phyloP scores from a whole-genome alignment of 2,888 invertebrate genomes.

The Cyaniris semiargus region DNA sequence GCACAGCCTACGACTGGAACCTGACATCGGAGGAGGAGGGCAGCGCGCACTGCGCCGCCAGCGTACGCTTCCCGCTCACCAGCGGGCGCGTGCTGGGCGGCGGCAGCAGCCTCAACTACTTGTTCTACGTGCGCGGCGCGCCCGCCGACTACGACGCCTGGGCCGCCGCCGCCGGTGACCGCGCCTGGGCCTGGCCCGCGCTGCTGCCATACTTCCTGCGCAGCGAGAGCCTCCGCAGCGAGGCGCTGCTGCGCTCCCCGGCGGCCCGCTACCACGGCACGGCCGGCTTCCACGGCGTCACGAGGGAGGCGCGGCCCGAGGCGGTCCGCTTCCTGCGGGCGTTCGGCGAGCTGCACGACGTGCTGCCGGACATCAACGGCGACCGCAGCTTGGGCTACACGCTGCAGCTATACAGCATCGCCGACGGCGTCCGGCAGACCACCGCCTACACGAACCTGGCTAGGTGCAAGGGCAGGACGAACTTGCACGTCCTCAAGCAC shows the following conservation, averaged over 20 bases:
- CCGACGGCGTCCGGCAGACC: constrained; percentile 49
- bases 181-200: constrained; percentile 44
- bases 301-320: constrained; percentile 39
- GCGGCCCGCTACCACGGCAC: constrained; percentile 45
- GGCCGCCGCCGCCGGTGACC: constrained; percentile 44
- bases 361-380: constrained; percentile 51
- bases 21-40: constrained; percentile 41
- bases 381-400: constrained; percentile 51
- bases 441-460: constrained; percentile 49
- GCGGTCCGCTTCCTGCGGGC: constrained; percentile 47
- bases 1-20: constrained; percentile 43
- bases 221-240: constrained; percentile 45
- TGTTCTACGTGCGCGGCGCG: constrained; percentile 46
- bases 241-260: constrained; percentile 39
- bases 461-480: constrained; percentile 44
- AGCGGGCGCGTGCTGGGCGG: constrained; percentile 48
- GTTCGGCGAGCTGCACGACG: constrained; percentile 50
- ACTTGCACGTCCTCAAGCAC: constrained; percentile 49
- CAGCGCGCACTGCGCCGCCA: constrained; percentile 27
- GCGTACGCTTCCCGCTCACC: constrained; percentile 37
- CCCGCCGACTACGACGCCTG: constrained; percentile 45
- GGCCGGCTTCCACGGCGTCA: constrained; percentile 44
- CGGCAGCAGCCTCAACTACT: constrained; percentile 43
- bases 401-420: constrained; percentile 46
- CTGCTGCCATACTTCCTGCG: constrained; percentile 46